phyloP scores from a whole-genome alignment of 2,113 vertebrate genomes.

The Sinocyclocheilus grahami region DNA sequence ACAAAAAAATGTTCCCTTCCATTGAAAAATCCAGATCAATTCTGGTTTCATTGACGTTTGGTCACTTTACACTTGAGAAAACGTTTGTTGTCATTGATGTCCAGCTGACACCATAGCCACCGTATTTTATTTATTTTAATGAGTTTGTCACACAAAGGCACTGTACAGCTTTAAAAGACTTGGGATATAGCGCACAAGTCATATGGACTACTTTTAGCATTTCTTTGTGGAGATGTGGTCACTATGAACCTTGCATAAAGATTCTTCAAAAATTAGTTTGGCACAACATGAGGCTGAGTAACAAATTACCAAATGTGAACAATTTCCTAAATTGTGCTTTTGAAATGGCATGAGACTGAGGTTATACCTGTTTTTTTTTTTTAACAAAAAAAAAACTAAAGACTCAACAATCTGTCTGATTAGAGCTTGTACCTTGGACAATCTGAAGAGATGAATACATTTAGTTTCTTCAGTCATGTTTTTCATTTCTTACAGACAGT shows the following conservation, averaged over 20 bases:
- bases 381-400: not conserved
- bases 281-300: not conserved
- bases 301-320: not conserved
- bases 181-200: not conserved
- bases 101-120: not conserved
- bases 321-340: not conserved
- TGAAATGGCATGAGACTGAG: not conserved
- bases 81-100: not conserved
- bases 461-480: constrained; percentile 13
- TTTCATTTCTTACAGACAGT: constrained; percentile 38
- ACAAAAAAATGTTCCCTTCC: not conserved
- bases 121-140: not conserved
- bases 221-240: not conserved
- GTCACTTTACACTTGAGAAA: not conserved
- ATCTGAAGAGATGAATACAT: constrained; percentile 19
- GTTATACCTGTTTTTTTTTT: constrained; percentile 13
- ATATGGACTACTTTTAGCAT: not conserved
- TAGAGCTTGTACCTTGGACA: constrained; percentile 24
- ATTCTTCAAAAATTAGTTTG: not conserved
- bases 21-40: not conserved
- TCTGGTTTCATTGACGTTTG: not conserved
- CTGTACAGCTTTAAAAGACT: not conserved
- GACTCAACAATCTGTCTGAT: constrained; percentile 10
- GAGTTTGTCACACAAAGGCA: not conserved
- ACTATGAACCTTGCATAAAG: not conserved